Conservation (phyloP, 2,888 invertebrate genomes). For the Microctonus hyperodae region DNA sequence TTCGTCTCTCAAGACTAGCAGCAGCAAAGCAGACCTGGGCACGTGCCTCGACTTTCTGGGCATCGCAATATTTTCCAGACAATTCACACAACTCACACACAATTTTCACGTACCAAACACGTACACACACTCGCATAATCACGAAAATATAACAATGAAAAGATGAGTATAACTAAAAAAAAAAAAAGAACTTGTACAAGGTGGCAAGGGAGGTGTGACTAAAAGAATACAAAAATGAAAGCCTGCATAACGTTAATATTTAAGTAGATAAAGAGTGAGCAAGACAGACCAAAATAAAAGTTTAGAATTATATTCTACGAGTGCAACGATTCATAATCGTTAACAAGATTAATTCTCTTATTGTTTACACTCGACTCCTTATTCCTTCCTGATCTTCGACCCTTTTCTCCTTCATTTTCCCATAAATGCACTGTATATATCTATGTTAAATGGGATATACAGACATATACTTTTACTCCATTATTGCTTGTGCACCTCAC, state of each 20-base stretch:
- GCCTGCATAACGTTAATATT: neutral
- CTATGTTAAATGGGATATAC: neutral
- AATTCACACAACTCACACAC: constrained; percentile 5
- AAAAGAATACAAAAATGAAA: neutral
- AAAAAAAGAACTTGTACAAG: neutral
- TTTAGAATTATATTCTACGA: constrained; percentile 25
- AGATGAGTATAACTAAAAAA: neutral
- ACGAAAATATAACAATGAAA: neutral
- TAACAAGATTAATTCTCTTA: constrained; percentile 54
- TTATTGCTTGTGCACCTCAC: neutral
- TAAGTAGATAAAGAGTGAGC: neutral
- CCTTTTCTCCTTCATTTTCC: constrained; percentile 21
- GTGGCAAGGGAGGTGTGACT: neutral
- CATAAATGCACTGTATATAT: constrained; percentile 5
- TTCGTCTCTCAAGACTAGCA: neutral
- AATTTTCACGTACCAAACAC: neutral
- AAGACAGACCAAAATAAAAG: neutral
- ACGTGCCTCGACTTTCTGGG: constrained; percentile 27
- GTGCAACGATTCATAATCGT: constrained; percentile 53
- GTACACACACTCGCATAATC: neutral
- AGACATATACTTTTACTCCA: neutral
- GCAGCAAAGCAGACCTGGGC: constrained; percentile 21
- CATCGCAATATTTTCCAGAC: constrained; percentile 24
- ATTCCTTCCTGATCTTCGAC: constrained; percentile 31
- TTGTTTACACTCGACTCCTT: constrained; percentile 54